Conservation (phyloP, 2,797 vertebrate genomes). For the Acanthornis magna region DNA sequence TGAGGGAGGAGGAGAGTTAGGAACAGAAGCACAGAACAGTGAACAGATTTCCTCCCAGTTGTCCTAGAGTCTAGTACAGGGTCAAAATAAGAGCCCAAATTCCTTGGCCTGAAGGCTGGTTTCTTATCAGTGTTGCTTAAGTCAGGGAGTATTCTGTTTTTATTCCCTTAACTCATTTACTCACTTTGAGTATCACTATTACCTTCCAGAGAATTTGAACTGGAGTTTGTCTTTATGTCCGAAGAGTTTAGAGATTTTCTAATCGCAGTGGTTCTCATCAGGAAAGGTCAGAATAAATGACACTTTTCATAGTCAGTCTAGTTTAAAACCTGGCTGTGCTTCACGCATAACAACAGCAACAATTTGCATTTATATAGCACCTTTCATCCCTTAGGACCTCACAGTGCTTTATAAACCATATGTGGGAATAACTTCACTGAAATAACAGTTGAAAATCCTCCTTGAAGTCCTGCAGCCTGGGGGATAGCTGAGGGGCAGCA, state of each 20-base stretch:
- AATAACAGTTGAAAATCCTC: conserved; percentile 13
- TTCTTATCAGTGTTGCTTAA: neutral
- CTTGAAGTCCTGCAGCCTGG: neutral
- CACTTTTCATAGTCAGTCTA: conserved; percentile 58
- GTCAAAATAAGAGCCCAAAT: neutral
- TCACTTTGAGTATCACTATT: neutral
- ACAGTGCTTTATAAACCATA: conserved; percentile 22
- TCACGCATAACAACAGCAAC: conserved; percentile 61
- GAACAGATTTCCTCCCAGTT: conserved; percentile 26
- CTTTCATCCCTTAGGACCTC: conserved; percentile 61
- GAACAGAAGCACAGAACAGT: conserved; percentile 15
- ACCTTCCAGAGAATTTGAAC: conserved; percentile 14
- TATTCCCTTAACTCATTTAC: neutral
- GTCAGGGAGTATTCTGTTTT: neutral
- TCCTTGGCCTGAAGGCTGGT: neutral
- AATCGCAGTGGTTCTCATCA: conserved; percentile 15
- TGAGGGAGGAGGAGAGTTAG: neutral
- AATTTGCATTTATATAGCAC: conserved; percentile 73
- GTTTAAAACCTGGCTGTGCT: conserved; percentile 40
- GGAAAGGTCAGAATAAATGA: conserved; percentile 55
- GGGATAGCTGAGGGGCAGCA: neutral
- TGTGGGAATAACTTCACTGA: conserved; percentile 37
- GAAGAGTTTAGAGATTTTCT: conserved; percentile 53
- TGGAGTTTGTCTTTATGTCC: conserved; percentile 42
- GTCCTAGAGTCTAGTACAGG: neutral